Percentiles rank a stretch among this genome's conserved stretches.
Conservation (phyloP, 2,113 vertebrate species). For the Platichthys flesus region DNA sequence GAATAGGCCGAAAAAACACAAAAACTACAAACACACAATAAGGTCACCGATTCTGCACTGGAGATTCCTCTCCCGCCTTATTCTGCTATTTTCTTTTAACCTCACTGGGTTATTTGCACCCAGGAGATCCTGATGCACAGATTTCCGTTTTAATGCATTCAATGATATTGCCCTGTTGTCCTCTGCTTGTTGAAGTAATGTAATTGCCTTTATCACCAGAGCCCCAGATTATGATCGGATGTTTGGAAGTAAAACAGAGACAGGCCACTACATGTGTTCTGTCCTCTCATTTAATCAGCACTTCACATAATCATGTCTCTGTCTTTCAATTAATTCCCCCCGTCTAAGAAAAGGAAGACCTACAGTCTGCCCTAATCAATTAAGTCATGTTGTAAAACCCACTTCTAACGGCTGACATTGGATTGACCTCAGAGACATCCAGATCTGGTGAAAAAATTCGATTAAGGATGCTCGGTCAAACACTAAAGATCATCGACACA, state of each 20-base stretch:
- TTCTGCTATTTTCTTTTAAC: background rate
- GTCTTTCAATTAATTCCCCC: constrained; percentile 69
- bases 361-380: constrained; percentile 69
- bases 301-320: constrained; percentile 72
- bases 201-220: constrained; percentile 67
- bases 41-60: background rate
- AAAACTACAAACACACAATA: background rate
- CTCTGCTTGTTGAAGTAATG: constrained; percentile 55
- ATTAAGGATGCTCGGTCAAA: constrained; percentile 58
- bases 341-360: constrained; percentile 55
- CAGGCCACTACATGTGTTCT: constrained; percentile 33
- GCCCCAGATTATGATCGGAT: constrained; percentile 71
- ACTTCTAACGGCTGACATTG: constrained; percentile 69
- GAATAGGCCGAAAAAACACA: background rate
- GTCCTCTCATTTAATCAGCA: constrained; percentile 76
- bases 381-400: constrained; percentile 58
- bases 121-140: background rate
- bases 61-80: background rate
- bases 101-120: background rate
- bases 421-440: constrained; percentile 63
- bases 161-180: constrained; percentile 1
- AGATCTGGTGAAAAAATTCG: constrained; percentile 55
- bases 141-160: constrained; percentile 9
- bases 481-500: constrained; percentile 31
- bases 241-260: constrained; percentile 64